These are phyloP conservation scores for Seira sanloemensis DNA, from an alignment of 2,888 invertebrate species.

Conservation along the genomic window DNA sequence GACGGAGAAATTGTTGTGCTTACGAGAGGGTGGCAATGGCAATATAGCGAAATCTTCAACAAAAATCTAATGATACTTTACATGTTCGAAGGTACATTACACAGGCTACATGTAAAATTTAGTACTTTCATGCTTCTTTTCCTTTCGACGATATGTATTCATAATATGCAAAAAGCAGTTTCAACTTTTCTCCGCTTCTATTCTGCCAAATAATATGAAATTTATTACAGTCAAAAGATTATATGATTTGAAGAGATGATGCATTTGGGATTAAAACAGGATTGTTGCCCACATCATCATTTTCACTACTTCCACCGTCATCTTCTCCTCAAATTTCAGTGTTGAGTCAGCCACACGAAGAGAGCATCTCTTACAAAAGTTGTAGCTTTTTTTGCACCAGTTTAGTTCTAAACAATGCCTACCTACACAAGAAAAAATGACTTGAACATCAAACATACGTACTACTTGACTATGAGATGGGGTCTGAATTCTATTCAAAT, in stretches of 20 bases:
- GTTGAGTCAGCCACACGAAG: conserved; percentile 3
- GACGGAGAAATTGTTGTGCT: background rate
- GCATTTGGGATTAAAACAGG: conserved; percentile 45
- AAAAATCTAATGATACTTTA: background rate
- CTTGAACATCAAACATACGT: background rate
- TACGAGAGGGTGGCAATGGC: background rate
- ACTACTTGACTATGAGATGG: background rate
- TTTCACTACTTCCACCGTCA: conserved; percentile 51
- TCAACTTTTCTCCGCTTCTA: background rate
- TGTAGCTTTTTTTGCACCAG: conserved; percentile 45
- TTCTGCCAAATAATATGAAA: conserved; percentile 50
- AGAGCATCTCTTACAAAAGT: conserved; percentile 31
- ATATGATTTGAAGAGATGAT: conserved; percentile 36
- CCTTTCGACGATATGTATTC: background rate
- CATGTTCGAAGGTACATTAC: background rate
- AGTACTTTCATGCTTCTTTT: conserved; percentile 4
- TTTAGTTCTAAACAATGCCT: conserved; percentile 29
- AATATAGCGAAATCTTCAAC: background rate
- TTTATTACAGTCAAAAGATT: conserved; percentile 28
- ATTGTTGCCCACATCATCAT: conserved; percentile 52
- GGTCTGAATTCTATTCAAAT: background rate
- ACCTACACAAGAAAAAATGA: conserved; percentile 3
- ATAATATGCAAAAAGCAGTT: background rate
- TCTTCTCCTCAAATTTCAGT: conserved; percentile 18
- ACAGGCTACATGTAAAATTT: background rate